Evolutionary conservation across 2,113 vertebrate species (phyloP).

Genomic region (Malurus cyaneus): DNA sequence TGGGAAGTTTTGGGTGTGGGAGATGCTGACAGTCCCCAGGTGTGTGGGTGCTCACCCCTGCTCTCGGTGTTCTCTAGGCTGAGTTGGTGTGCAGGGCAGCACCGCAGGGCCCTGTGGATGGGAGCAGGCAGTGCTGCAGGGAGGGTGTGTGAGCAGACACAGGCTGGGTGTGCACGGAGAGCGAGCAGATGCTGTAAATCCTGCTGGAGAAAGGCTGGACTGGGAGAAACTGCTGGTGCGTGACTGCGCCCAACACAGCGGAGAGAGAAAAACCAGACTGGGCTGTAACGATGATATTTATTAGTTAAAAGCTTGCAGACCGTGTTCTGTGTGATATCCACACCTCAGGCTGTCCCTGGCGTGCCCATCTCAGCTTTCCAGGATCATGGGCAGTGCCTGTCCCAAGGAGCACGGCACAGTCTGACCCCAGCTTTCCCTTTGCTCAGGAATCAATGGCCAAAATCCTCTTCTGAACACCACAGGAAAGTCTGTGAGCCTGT

Average conservation of each 20-base stretch:
- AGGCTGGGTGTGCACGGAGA: accelerated
- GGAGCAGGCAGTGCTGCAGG: background rate
- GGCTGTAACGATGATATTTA: background rate
- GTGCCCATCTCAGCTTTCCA: background rate
- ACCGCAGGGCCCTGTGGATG: background rate
- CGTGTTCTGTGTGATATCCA: background rate
- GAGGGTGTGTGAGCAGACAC: background rate
- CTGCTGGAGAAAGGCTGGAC: background rate
- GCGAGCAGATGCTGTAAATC: background rate
- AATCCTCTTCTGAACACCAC: background rate
- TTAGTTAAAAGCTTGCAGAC: background rate
- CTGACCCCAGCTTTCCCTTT: background rate
- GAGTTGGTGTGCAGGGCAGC: background rate
- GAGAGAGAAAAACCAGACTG: background rate
- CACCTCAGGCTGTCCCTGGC: background rate
- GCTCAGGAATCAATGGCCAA: background rate
- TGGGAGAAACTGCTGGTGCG: background rate
- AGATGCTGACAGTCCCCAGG: no score
- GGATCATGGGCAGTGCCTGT: background rate
- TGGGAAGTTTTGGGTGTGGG: no score
- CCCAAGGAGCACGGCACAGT: background rate
- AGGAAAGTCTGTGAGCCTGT: background rate
- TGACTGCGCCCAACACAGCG: background rate
- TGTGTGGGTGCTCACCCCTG: accelerated
- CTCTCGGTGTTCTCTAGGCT: no score